Conservation (phyloP, 2,797 vertebrate genomes). For the Pristis pectinata region DNA sequence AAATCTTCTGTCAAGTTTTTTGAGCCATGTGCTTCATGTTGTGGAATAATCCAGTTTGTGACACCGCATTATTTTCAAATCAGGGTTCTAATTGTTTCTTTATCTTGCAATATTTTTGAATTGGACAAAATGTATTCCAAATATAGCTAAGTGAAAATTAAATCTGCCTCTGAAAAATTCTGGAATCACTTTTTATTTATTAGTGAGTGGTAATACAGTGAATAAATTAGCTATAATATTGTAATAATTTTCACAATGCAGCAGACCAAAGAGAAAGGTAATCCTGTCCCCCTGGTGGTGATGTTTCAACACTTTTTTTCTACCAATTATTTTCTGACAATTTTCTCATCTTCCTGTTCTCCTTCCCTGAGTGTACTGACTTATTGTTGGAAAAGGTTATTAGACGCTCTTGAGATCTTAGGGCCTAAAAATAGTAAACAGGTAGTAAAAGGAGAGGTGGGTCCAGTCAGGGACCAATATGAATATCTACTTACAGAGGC, state of each 20-base stretch:
- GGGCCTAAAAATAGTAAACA: no score
- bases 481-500: no score
- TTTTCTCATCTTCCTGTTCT: background rate
- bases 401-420: no score
- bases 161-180: background rate
- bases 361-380: background rate
- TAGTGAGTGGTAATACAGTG: background rate
- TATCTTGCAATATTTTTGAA: background rate
- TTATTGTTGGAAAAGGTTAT: no score
- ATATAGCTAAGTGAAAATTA: background rate
- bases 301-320: background rate
- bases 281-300: constrained; percentile 27
- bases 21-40: background rate
- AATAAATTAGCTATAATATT: background rate
- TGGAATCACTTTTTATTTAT: background rate
- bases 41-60: background rate
- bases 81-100: background rate
- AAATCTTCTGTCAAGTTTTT: background rate
- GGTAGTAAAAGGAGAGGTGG: no score
- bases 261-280: background rate
- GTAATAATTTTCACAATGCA: background rate
- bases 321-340: background rate
- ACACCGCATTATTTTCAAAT: background rate
- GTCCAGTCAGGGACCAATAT: no score
- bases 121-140: background rate